A percentile compares a stretch with the other conserved stretches of the same genome.
These are phyloP conservation scores for Tetanocera ferruginea DNA, from an alignment of 2,888 invertebrate genomes.

Conservation along the genomic window DNA sequence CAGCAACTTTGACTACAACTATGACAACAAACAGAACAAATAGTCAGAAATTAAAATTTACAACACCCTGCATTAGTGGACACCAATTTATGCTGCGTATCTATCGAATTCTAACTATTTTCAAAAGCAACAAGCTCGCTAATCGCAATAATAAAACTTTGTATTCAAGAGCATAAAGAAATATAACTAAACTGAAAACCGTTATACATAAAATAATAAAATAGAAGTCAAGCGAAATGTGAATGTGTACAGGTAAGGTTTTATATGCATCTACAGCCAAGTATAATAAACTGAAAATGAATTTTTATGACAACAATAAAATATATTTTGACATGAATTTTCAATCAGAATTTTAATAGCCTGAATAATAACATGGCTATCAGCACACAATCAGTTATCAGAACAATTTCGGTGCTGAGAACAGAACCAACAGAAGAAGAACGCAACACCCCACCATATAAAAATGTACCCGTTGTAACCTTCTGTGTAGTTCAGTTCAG, in stretches of 20 bases:
- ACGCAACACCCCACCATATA: not conserved
- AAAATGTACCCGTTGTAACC: not conserved
- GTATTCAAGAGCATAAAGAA: not conserved
- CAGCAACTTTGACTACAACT: not conserved
- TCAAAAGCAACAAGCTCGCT: slow-evolving; percentile 11
- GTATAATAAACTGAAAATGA: slow-evolving; percentile 25
- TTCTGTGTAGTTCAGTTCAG: not conserved
- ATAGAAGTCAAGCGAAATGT: slow-evolving; percentile 1
- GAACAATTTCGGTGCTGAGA: slow-evolving; percentile 53
- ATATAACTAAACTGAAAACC: slow-evolving; percentile 11
- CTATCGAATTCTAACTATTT: too few relatives aligned
- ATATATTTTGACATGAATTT: slow-evolving; percentile 64
- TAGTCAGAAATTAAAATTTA: not conserved
- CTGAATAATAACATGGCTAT: slow-evolving; percentile 68
- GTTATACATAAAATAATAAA: slow-evolving; percentile 2
- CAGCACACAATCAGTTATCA: slow-evolving; percentile 62
- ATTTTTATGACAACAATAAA: slow-evolving; percentile 54
- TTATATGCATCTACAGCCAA: not conserved
- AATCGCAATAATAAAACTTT: not conserved
- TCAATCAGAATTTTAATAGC: slow-evolving; percentile 70
- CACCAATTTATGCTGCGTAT: not conserved
- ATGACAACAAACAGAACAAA: not conserved
- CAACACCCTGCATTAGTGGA: not conserved
- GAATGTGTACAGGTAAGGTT: not conserved
- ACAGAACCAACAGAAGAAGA: not conserved